phyloP scores from a whole-genome alignment of 2,113 vertebrate genomes.

The Nicator chloris region DNA sequence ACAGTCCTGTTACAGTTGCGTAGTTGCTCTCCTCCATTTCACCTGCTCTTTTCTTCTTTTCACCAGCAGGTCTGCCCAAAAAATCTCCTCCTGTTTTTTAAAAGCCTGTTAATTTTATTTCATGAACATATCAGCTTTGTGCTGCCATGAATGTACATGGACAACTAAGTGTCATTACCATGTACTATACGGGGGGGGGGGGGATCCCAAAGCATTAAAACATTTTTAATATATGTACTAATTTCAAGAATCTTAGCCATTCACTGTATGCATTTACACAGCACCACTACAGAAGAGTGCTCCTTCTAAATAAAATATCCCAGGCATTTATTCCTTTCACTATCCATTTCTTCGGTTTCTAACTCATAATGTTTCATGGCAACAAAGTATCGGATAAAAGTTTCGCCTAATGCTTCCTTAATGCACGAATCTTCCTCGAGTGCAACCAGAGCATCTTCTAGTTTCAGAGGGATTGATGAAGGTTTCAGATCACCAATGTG shows the following conservation, averaged over 20 bases:
- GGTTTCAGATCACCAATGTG: slow-evolving; percentile 51
- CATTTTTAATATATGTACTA: not conserved
- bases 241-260: not conserved
- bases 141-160: not conserved
- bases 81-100: not conserved
- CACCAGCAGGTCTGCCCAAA: not conserved
- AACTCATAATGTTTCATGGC: slow-evolving; percentile 92
- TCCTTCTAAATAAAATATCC: slow-evolving; percentile 89
- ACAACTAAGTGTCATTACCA: not conserved
- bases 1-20: not conserved
- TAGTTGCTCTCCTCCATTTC: not conserved
- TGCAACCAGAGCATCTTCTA: slow-evolving; percentile 84
- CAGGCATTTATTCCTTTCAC: slow-evolving; percentile 88
- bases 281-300: not conserved
- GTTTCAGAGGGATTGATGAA: slow-evolving; percentile 80
- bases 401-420: slow-evolving; percentile 81
- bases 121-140: not conserved
- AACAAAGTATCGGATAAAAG: slow-evolving; percentile 87
- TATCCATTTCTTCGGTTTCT: slow-evolving; percentile 87
- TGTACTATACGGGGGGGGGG: not conserved
- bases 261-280: not conserved
- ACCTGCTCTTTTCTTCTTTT: not conserved
- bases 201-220: not conserved
- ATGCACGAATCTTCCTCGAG: slow-evolving; percentile 82
- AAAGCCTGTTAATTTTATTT: not conserved